Evolutionary conservation across 2,888 invertebrate species (phyloP), one percentile per base, ranked within the genome.

Genomic region (Lordiphosa andalusiaca): DNA sequence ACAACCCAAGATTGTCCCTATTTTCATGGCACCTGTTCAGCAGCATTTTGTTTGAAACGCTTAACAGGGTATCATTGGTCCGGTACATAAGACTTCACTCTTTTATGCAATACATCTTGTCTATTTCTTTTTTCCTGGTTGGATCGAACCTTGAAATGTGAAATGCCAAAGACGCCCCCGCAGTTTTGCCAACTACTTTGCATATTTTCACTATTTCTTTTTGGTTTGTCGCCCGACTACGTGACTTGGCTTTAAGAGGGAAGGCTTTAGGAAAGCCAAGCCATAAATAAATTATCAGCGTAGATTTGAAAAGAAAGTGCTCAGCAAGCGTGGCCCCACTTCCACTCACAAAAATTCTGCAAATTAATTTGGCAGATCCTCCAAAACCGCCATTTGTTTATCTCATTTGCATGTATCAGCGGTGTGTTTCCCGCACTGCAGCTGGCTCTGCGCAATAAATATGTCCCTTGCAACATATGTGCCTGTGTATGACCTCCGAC

Each of bases 171-270:
- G 58, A 40, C 52, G 73, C 62, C 68, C 60, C 54, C 72, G 37
- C 42, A 56, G 62, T 56, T 59, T 55, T 47, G 51, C 35, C 49
- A 60, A 63, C 71, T 76, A 67, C 63, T 81, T 85, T 80, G 81
- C 84, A 80, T 85, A 83, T 85, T 85, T 84, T 73, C 71, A 80
- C 73, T 83, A 83, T 85, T 73, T 71, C 65, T 70, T 72, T 46
- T 61, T 60, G 64, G 60, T 44, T 67, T 64, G 61, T 77, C 71
- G 71, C 54, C 58, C 41, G 37, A 58, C 57, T 73, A 77, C 84
- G 76, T 77, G 84, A 81, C 82, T 78, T 66, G 67, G 50, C 54
- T 51, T 46, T 52, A 51, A 57, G 38, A 60, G 51, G 44, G 25
- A 23, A 42, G 46, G 46, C 47, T 16, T 21, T 44, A 12, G 46